Evolutionary conservation across 2,113 vertebrate genomes (phyloP), one percentile per base, ranked within the genome.

Genomic region (Arizona elegans): DNA sequence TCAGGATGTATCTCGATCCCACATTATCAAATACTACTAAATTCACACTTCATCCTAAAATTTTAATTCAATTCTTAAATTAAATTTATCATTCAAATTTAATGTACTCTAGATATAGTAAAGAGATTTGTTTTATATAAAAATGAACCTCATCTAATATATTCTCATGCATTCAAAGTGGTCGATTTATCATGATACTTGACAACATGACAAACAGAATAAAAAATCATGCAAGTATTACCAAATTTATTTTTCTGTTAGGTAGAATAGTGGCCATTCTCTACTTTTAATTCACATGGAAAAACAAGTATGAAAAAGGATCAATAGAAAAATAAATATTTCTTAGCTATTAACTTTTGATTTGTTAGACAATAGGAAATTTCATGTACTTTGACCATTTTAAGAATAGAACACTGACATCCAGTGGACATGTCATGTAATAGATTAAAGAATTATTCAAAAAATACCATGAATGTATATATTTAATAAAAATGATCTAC

Each of bases 401-500:
- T 55, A 92, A 89, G 93, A 91, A 93, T n/a, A 93, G 90, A 94
- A 96, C 92, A 96, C 95, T 96, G 96, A 96, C 96, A 96, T 93
- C 96, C 93, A 96, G 96, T 96, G 97, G 96, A 85, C 94, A 90
- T 2, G 19, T 43, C 5, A 50, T 47, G 81, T 29, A 91, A 58
- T n/a, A 93, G 0, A 65, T 2, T 90, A 53, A 10, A 86, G 62
- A 52, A 92, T 9, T 10, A 90, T n/a, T 21, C 23, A 7, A 21
- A 86, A 92, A 15, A 52, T 24, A 7, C 3, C 43, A 52, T 53
- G 13, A 33, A 86, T 43, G 10, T 59, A 19, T 19, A 17, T 8
- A 33, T 56, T 23, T 88, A 26, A 86, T 53, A 47, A 29, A 43
- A 86, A 53, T 33, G 50, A 81, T 52, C 26, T 62, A 52, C 1